Conservation (phyloP, 2,888 invertebrate species). For the Chalcis sispes region DNA sequence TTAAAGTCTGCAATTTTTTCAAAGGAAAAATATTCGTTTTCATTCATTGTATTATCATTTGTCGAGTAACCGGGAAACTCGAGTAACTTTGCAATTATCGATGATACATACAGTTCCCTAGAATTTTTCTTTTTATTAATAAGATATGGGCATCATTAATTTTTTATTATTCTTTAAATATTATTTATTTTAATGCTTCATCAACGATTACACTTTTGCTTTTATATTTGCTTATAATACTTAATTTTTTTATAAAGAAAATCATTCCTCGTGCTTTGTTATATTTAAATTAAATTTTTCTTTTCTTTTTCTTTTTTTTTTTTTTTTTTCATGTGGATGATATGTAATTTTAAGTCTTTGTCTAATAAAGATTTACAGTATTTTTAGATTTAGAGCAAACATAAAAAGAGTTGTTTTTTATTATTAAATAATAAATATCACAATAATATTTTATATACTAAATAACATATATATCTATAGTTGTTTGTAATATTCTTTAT, state of each 20-base stretch:
- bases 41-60: neutral
- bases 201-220: conserved; percentile 43
- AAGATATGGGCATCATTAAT: conserved; percentile 21
- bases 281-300: too few species aligned
- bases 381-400: too few species aligned
- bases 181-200: conserved; percentile 31
- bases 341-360: conserved; percentile 13
- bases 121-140: conserved; percentile 13
- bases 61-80: conserved; percentile 40
- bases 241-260: neutral
- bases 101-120: conserved; percentile 31
- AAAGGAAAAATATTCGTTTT: too few species aligned
- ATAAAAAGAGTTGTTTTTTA: neutral
- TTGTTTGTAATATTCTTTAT: neutral
- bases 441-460: neutral
- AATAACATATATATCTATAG: neutral
- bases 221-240: neutral
- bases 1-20: neutral
- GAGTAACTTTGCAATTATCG: conserved; percentile 44
- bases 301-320: neutral
- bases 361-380: neutral
- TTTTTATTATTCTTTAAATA: conserved; percentile 11
- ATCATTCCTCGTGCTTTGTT: too few species aligned
- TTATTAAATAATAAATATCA: conserved; percentile 8
- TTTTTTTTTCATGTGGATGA: neutral